These are phyloP conservation scores for Ceyx melanurus DNA, from an alignment of 2,113 vertebrate genomes.

Conservation along the genomic window DNA sequence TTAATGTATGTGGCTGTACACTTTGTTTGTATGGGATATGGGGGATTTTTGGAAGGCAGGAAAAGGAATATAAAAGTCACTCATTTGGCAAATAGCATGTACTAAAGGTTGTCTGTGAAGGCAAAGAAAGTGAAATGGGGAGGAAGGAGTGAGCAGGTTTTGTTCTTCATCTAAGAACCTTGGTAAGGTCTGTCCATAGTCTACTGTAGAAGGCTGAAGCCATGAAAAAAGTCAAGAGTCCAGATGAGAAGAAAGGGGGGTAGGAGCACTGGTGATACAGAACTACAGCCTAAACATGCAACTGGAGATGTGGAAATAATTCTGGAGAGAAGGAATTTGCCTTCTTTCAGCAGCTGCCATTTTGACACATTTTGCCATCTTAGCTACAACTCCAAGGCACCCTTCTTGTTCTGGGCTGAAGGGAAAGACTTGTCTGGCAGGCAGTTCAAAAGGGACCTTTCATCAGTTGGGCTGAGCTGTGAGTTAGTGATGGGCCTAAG, in stretches of 20 bases:
- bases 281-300: neutral
- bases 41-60: neutral
- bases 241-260: neutral
- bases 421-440: slow-evolving; percentile 11
- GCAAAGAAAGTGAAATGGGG: neutral
- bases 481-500: slow-evolving; percentile 40
- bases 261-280: neutral
- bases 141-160: neutral
- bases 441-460: slow-evolving; percentile 32
- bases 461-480: slow-evolving; percentile 28
- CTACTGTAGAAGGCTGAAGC: neutral
- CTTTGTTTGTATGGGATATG: neutral
- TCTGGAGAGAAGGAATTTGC: neutral
- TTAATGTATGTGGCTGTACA: neutral
- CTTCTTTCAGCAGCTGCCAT: slow-evolving; percentile 18
- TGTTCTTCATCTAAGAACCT: neutral
- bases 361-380: slow-evolving; percentile 3
- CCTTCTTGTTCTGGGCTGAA: neutral
- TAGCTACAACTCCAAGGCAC: neutral
- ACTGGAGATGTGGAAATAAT: neutral
- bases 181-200: neutral
- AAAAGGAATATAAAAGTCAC: neutral
- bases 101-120: neutral
- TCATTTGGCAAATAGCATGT: neutral
- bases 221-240: neutral